phyloP scores from a whole-genome alignment of 1,140 invertebrate species.

The Globodera rostochiensis region DNA sequence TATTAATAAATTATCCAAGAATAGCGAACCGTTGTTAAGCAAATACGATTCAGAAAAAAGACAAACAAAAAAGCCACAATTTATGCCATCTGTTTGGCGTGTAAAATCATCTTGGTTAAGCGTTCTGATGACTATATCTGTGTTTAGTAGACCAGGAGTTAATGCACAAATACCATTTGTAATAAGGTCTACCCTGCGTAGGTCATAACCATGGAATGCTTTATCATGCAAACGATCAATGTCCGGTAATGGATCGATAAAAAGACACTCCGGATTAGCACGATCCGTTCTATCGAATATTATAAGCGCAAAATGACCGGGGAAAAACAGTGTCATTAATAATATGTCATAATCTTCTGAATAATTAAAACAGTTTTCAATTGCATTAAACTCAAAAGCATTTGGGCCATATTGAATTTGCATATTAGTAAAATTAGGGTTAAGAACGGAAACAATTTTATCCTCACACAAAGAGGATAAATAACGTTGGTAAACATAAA shows the following conservation, averaged over 20 bases:
- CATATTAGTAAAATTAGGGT: background rate
- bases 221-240: background rate
- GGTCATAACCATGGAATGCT: background rate
- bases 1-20: background rate
- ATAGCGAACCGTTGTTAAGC: background rate
- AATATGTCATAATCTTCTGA: constrained; percentile 7
- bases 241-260: background rate
- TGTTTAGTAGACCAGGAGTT: background rate
- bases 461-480: background rate
- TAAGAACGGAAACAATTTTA: background rate
- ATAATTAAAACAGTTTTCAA: constrained; percentile 13
- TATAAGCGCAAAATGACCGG: background rate
- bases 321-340: background rate
- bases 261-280: background rate
- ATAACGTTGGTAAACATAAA: background rate
- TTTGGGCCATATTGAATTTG: background rate
- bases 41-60: constrained; percentile 5
- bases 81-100: background rate
- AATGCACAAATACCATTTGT: background rate
- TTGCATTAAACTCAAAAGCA: background rate
- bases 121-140: too few species aligned
- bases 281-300: constrained; percentile 3
- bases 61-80: background rate
- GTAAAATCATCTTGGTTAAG: background rate
- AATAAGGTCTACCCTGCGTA: background rate